Evolutionary conservation across 2,113 vertebrate genomes (phyloP), one percentile per base, ranked within the genome.

Genomic region (Hylia prasina): DNA sequence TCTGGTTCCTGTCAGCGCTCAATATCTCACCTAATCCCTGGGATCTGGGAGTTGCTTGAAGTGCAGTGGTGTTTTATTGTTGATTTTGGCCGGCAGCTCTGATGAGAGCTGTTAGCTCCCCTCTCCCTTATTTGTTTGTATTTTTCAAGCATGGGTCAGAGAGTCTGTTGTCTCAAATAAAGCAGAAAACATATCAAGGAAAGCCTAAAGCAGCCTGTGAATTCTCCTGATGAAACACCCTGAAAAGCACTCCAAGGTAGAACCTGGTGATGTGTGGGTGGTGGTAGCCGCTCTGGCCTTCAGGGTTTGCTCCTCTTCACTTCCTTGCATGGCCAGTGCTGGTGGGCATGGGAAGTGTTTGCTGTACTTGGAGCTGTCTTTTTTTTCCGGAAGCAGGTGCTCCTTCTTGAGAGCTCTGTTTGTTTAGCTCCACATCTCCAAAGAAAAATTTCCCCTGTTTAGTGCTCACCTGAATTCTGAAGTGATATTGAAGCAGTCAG

Each of bases 131-230:
- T 51, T 88, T 89, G 33, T 76, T 87, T 91, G 33, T 51, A 17
- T 76, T 91, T 91, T 88, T 80, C 58, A 76, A 69, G 61, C 51
- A 73, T 37, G 53, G 25, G 28, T 78, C 65, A 82, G 88, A 60
- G 37, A 64, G 28, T 47, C 60, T 58, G 53, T 91, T 94, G 53
- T 85, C 79, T 94, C 63, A 50, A 84, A 64, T 69, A 82, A 87
- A 82, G 90, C 81, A 88, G 66, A 85, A 94, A 79, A 57, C 42
- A 72, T 85, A 91, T 79, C 44, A 64, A 87, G 57, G 73, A 89
- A 78, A 54, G 65, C 57, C 45, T 80, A 69, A 87, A 65, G 70
- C 75, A 93, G 25, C 37, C 54, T 76, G 64, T 72, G 70, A 60
- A 30, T 93, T 93, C 76, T 87, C 48, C 77, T 61, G 75, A n/a